A percentile compares a stretch with the other conserved stretches of the same genome.
These are phyloP conservation scores for Drosophila yakuba DNA, from an alignment of 1,140 invertebrate species.

Conservation along the genomic window DNA sequence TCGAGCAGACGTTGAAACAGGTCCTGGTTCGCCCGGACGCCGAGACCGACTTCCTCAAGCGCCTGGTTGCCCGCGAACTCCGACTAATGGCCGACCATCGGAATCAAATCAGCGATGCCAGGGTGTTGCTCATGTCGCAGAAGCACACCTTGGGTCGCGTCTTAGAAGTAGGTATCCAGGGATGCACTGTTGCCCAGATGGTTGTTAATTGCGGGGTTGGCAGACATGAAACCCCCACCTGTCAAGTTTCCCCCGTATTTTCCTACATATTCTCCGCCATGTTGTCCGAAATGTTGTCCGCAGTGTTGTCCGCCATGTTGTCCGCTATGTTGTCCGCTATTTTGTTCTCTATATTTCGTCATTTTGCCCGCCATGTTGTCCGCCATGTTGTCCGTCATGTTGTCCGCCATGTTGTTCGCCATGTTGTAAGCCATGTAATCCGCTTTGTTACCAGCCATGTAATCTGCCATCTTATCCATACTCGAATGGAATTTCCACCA, in stretches of 20 bases:
- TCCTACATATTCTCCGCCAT: too few species aligned
- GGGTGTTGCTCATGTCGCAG: neutral
- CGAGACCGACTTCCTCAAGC: slow-evolving; percentile 10
- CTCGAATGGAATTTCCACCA: too few species aligned
- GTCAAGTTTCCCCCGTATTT: too few species aligned
- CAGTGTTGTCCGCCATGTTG: neutral
- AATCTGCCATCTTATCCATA: neutral
- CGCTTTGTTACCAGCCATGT: neutral
- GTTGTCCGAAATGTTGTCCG: too few species aligned
- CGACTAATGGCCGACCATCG: slow-evolving; percentile 1
- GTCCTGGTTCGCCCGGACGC: slow-evolving; percentile 5
- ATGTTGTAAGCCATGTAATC: neutral
- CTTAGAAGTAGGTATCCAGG: slow-evolving; percentile 1
- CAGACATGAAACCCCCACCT: too few species aligned
- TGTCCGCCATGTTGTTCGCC: neutral
- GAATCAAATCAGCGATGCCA: slow-evolving; percentile 15
- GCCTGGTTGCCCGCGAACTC: slow-evolving; percentile 7
- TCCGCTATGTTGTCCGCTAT: neutral
- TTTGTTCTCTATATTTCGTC: too few species aligned
- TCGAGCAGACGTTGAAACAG: slow-evolving; percentile 1
- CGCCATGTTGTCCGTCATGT: neutral
- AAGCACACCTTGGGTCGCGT: slow-evolving; percentile 12
- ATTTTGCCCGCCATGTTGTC: neutral
- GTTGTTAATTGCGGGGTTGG: too few species aligned
- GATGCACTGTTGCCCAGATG: neutral